Conservation (phyloP, 2,888 invertebrate species). For the Meloe dianella region DNA sequence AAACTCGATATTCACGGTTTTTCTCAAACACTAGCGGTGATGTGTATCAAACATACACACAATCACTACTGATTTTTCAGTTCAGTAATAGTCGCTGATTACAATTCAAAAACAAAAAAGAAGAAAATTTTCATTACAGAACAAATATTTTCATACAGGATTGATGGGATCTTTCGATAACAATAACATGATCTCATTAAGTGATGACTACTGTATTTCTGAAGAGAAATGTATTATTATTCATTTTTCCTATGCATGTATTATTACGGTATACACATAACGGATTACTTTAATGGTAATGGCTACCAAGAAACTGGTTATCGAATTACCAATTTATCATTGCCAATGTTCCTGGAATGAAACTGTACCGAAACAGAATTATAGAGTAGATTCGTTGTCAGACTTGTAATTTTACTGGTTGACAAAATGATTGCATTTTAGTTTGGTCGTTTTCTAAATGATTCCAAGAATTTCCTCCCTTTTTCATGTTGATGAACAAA, state of each 20-base stretch:
- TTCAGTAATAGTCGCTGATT: too few species aligned
- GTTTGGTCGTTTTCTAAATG: neutral
- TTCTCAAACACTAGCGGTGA: neutral
- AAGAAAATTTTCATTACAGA: too few species aligned
- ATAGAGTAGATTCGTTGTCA: conserved; percentile 28
- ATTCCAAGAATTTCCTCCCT: neutral
- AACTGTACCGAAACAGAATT: conserved; percentile 29
- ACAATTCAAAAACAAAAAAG: too few species aligned
- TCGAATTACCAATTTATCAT: conserved; percentile 31
- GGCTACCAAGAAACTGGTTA: conserved; percentile 20
- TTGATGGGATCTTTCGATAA: too few species aligned
- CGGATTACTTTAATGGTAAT: neutral
- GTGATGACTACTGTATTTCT: neutral
- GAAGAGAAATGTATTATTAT: neutral
- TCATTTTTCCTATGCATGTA: neutral
- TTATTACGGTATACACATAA: neutral
- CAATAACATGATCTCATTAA: too few species aligned
- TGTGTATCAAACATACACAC: neutral
- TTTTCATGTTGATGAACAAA: neutral
- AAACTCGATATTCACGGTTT: neutral
- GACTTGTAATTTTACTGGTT: conserved; percentile 24
- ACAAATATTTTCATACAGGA: too few species aligned
- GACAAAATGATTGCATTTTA: conserved; percentile 26
- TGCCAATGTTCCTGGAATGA: conserved; percentile 8
- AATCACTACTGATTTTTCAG: neutral